Base-by-base conservation (phyloP, 2,797 vertebrate species). In the Dicrostonyx torquatus region DNA sequence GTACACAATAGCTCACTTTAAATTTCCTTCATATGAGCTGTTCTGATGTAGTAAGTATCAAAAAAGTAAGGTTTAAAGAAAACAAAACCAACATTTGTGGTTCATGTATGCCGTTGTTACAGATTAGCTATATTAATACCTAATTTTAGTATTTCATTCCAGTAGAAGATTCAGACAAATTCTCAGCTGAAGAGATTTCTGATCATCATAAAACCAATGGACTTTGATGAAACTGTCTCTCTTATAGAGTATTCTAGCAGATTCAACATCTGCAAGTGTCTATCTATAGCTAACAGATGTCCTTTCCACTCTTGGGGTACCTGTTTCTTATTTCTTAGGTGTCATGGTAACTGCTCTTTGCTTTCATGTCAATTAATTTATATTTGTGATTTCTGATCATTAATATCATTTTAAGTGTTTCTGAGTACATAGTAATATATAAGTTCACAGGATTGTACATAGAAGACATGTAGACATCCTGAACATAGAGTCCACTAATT, bases 81-180 rank as follows among this genome's bases (percentile, higher is more conserved):
- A 8, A 73, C 40, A 55, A 89, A 64, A 40, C 0, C 34, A 53
- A 10, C 15, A 1, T 7, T 17, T 2, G 13, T 58, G n/a, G 2
- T 73, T 14, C 60, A 68, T 73, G 6, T 1, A 3, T 26, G 11
- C 8, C 50, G 9, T 34, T 37, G 24, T 50, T 82, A 80, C 53
- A 85, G 29, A 17, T 37, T 55, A 64, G 3, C 13, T 29, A 2
- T 48, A 5, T 20, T 89, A 55, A 29, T 70, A 70, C 85, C 73
- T 80, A 77, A 90, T 92, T 76, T 88, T 34, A 70, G 4, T 75
- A 48, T 85, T 88, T 83, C 29, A 70, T 68, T 90, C 10, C 62
- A 87, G 29, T 79, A 48, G 5, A 79, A 8, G 4, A 20, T 14
- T 75, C 17, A 50, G 5, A 66, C 62, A 76, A 76, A 48, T 60